These are phyloP conservation scores for Thereva unica DNA, from an alignment of 2,888 invertebrate genomes.

Conservation along the genomic window DNA sequence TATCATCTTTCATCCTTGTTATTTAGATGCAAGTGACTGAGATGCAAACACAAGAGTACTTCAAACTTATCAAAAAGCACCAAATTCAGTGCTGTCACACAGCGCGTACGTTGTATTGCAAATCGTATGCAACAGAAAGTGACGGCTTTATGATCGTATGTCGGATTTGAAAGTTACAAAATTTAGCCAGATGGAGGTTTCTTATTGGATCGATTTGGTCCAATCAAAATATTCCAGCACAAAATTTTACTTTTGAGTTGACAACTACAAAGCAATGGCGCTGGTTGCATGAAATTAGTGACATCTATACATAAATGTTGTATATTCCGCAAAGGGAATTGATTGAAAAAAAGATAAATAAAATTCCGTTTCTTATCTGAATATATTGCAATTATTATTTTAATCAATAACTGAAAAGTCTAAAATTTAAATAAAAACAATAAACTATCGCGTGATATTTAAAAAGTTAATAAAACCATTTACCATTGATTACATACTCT, in stretches of 20 bases:
- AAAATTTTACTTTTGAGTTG: slow-evolving; percentile 38
- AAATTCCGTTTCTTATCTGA: too few species aligned
- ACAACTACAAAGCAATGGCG: slow-evolving; percentile 40
- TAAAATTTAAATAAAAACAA: too few species aligned
- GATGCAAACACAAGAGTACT: too few species aligned
- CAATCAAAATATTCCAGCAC: slow-evolving; percentile 54
- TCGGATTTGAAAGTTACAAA: slow-evolving; percentile 20
- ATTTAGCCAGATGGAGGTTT: slow-evolving; percentile 66
- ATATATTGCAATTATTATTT: too few species aligned
- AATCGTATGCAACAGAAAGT: slow-evolving; percentile 32
- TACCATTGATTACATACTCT: too few species aligned
- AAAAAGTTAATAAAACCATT: too few species aligned
- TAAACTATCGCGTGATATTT: too few species aligned
- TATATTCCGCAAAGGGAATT: not conserved
- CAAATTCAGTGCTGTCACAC: too few species aligned
- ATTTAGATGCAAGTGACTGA: too few species aligned
- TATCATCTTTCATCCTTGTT: not conserved
- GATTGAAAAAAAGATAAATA: too few species aligned
- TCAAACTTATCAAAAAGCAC: too few species aligned
- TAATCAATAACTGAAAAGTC: too few species aligned
- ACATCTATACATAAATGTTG: slow-evolving; percentile 11
- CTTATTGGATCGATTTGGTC: slow-evolving; percentile 63
- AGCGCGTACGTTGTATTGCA: slow-evolving; percentile 2
- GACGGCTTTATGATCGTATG: slow-evolving; percentile 27
- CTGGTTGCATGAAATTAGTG: slow-evolving; percentile 27